Base-by-base conservation (phyloP, 2,888 invertebrate species). In the Hirudinaria manillensis region DNA sequence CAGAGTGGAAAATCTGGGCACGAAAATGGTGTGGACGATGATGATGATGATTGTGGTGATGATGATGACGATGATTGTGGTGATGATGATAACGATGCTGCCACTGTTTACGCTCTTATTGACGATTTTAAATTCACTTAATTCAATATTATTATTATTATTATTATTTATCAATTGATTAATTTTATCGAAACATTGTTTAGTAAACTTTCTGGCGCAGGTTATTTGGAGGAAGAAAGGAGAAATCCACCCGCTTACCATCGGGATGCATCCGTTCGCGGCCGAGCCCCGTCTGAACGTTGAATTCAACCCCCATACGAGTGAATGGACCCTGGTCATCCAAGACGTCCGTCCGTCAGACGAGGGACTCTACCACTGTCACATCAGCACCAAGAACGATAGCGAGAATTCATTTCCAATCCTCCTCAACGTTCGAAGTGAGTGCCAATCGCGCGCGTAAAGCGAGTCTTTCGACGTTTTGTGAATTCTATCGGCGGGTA, bases 391-490 rank as follows among this genome's bases (percentile, higher is more conserved):
- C 19, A 76, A 76, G 38, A 53, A 73, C 45, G 13, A 32, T 24
- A 74, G 53, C 19, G 72, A 72, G n/a, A 61, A 61, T 29, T 61
- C 61, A 7, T 78, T 77, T 65, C 67, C 74, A 27, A 70, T 78
- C 32, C 61, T 67, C n/a, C 72, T 78, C 24, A 76, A 77, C 66
- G 78, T 78, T 38, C 75, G 76, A 74, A 77, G 78, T 78, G 36
- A 77, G 77, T 24, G 45, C 13, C 16, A 45, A 45, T 45, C 45
- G 10, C 45, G 45, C 16, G 16, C 10, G 45, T 45, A 45, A 45
- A 45, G 45, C 16, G 13, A 10, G 45, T 16, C 16, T 6, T 45
- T 45, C 45, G 45, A 10, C 16, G 45, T 45, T 16, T 45, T 16
- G 16, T 45, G 45, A 45, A 16, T 45, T 45, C 45, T 16, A 16